These are phyloP conservation scores for Cephalopholis sonnerati DNA, from an alignment of 2,113 vertebrate species.

Conservation along the genomic window DNA sequence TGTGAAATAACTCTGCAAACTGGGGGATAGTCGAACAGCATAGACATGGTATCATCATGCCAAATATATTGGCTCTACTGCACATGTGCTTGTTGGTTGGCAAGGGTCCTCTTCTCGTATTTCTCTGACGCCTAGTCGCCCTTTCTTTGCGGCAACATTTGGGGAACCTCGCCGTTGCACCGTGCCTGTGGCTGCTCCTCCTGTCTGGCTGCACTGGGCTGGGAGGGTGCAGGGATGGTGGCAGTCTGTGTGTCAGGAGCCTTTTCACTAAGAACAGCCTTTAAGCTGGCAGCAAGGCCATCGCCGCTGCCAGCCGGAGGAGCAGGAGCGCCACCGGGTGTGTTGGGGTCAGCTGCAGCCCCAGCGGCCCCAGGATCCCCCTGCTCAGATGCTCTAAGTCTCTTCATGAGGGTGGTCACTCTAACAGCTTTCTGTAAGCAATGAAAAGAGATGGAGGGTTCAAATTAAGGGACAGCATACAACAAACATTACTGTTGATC, in stretches of 20 bases:
- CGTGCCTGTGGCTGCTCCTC: constrained; percentile 77
- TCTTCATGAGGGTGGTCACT: constrained; percentile 98
- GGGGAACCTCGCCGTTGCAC: constrained; percentile 87
- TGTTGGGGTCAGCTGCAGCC: constrained; percentile 65
- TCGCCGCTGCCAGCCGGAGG: constrained; percentile 57
- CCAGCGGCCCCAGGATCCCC: constrained; percentile 81
- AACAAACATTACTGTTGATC: neutral
- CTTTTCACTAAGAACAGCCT: constrained; percentile 73
- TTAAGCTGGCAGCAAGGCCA: constrained; percentile 53
- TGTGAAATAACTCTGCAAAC: constrained; percentile 66
- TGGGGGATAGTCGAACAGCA: constrained; percentile 49
- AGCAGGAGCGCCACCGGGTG: constrained; percentile 63
- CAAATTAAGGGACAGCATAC: neutral
- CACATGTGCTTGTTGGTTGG: constrained; percentile 62
- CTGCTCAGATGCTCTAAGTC: constrained; percentile 93
- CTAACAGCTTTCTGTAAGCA: constrained; percentile 93
- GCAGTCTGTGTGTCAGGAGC: constrained; percentile 75
- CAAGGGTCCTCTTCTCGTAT: constrained; percentile 43
- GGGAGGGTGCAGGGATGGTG: constrained; percentile 54
- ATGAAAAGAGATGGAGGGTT: neutral
- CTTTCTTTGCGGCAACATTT: constrained; percentile 78
- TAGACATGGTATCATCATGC: constrained; percentile 79
- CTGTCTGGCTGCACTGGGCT: constrained; percentile 71
- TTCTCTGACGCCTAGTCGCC: constrained; percentile 77
- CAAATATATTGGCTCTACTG: constrained; percentile 62